phyloP scores from a whole-genome alignment of 2,113 vertebrate genomes.

The Rhinolophus ferrumequinum region DNA sequence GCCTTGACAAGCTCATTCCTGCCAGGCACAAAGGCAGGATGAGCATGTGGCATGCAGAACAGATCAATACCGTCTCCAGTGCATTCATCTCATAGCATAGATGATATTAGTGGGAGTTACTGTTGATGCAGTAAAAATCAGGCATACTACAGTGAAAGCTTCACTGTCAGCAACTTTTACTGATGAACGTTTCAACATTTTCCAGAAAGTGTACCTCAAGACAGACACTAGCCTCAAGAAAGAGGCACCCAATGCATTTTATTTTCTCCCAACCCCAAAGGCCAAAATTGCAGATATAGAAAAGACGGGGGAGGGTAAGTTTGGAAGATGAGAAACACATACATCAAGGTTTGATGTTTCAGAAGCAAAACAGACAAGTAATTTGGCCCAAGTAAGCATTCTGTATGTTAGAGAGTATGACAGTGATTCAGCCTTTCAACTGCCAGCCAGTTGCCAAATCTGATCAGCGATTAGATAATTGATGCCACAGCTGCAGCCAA shows the following conservation, averaged over 20 bases:
- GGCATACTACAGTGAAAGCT: constrained; percentile 90
- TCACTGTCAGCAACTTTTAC: constrained; percentile 85
- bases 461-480: background rate
- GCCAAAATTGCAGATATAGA: constrained; percentile 59
- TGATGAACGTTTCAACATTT: constrained; percentile 90
- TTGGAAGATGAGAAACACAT: constrained; percentile 4
- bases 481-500: background rate
- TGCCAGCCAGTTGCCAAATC: constrained; percentile 32
- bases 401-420: background rate
- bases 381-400: constrained; percentile 62
- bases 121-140: constrained; percentile 90
- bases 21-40: constrained; percentile 89
- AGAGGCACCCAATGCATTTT: background rate
- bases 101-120: constrained; percentile 84
- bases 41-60: constrained; percentile 92
- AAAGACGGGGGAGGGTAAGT: constrained; percentile 48
- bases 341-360: constrained; percentile 1
- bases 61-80: constrained; percentile 88
- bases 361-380: constrained; percentile 26
- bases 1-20: constrained; percentile 91
- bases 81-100: constrained; percentile 91
- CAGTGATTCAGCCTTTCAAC: background rate
- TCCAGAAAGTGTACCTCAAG: constrained; percentile 86
- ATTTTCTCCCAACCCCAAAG: constrained; percentile 31
- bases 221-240: constrained; percentile 45